These are phyloP conservation scores for Sebastes steindachneri DNA, from an alignment of 2,797 vertebrate species.

Conservation along the genomic window DNA sequence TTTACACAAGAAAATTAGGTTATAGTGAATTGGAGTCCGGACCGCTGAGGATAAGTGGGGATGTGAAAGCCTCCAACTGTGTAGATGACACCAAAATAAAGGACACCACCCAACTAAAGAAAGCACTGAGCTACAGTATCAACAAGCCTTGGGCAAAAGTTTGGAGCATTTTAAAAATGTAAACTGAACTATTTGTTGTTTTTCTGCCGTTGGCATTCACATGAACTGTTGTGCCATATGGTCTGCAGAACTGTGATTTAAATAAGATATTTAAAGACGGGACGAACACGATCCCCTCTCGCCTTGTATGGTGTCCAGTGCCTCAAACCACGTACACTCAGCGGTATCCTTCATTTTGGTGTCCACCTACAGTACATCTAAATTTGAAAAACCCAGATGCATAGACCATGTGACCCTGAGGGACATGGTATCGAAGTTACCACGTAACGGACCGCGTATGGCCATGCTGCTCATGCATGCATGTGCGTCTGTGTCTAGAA, in stretches of 20 bases:
- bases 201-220: not conserved
- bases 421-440: conserved; percentile 37
- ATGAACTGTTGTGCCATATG: not conserved
- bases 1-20: conserved; percentile 45
- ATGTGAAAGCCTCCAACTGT: conserved; percentile 19
- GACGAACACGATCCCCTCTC: not conserved
- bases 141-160: not conserved
- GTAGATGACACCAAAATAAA: conserved; percentile 45
- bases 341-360: conserved; percentile 31
- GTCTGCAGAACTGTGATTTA: not conserved
- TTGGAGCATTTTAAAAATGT: not conserved
- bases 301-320: not conserved
- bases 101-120: not conserved
- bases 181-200: not conserved
- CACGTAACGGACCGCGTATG: conserved; percentile 25
- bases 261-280: conserved; percentile 1
- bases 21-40: conserved; percentile 21
- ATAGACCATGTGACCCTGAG: conserved; percentile 69
- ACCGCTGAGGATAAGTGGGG: not conserved
- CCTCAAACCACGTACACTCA: not conserved
- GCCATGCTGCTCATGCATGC: conserved; percentile 44
- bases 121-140: not conserved
- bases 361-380: not conserved
- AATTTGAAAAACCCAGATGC: conserved; percentile 40
- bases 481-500: conserved; percentile 82